Conservation (phyloP, 1,140 invertebrate species). For the Coenobita brevimanus region DNA sequence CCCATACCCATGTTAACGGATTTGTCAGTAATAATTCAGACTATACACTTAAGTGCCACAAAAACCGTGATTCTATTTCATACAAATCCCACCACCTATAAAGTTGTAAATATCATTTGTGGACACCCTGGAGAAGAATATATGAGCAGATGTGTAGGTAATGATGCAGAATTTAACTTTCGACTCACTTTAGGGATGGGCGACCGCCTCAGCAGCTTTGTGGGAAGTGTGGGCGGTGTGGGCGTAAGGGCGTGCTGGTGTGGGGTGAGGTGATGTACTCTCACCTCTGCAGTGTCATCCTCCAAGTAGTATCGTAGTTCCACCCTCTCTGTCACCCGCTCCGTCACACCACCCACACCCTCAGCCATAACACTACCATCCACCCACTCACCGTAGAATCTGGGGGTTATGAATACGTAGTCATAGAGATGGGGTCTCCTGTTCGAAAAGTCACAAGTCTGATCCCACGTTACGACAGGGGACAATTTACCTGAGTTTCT, state of each 20-base stretch:
- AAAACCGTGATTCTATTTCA: too few species aligned
- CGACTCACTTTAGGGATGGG: slow-evolving; percentile 40
- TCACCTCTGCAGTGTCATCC: slow-evolving; percentile 48
- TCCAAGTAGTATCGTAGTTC: slow-evolving; percentile 50
- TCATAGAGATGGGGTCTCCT: background rate
- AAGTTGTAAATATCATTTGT: too few species aligned
- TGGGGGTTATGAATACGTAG: background rate
- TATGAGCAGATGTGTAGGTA: too few species aligned
- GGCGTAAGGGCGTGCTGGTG: slow-evolving; percentile 56
- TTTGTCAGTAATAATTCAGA: too few species aligned
- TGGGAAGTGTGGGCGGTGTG: slow-evolving; percentile 13
- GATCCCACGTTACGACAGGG: too few species aligned
- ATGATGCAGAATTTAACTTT: too few species aligned
- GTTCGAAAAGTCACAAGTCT: too few species aligned
- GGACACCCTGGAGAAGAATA: too few species aligned
- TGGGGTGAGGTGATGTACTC: slow-evolving; percentile 50
- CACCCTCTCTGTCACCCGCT: slow-evolving; percentile 38
- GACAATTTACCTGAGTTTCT: too few species aligned
- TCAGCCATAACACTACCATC: background rate
- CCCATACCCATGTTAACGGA: too few species aligned
- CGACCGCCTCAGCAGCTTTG: slow-evolving; percentile 41
- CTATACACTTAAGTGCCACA: too few species aligned
- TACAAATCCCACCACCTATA: too few species aligned
- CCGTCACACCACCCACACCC: slow-evolving; percentile 20
- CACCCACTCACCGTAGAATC: slow-evolving; percentile 52